A percentile compares a stretch with the other conserved stretches of the same genome.
Conservation (phyloP, 2,113 vertebrate species). For the Excalfactoria chinensis region DNA sequence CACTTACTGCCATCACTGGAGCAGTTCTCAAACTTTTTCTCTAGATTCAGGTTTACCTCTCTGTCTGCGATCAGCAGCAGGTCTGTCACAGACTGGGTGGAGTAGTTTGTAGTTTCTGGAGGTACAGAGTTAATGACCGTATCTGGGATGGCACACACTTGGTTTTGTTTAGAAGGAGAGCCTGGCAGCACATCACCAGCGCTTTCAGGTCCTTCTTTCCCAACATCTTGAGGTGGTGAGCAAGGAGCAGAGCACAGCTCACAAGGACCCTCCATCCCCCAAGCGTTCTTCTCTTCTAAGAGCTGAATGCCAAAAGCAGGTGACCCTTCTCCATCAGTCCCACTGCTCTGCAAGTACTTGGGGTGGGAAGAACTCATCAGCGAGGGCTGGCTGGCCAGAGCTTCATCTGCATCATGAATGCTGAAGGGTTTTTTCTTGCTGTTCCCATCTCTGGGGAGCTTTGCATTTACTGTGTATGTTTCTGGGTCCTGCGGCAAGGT, state of each 20-base stretch:
- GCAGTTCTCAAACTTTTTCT: background rate
- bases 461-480: background rate
- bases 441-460: background rate
- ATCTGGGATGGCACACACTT: background rate
- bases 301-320: background rate
- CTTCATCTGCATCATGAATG: rapidly evolving
- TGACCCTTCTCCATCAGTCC: background rate
- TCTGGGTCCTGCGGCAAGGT: background rate
- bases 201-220: background rate
- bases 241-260: background rate
- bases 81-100: background rate
- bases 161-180: slow-evolving; percentile 25
- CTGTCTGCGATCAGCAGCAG: slow-evolving; percentile 43
- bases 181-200: slow-evolving; percentile 1
- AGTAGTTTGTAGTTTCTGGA: slow-evolving; percentile 50
- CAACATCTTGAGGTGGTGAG: background rate
- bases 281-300: rapidly evolving
- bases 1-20: background rate
- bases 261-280: background rate
- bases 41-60: background rate
- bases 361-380: background rate
- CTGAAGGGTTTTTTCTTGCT: background rate
- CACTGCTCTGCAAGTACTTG: background rate
- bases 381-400: background rate
- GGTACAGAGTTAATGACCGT: background rate